Base-by-base conservation (phyloP, 2,113 vertebrate species). In the Tragelaphus buxtoni region DNA sequence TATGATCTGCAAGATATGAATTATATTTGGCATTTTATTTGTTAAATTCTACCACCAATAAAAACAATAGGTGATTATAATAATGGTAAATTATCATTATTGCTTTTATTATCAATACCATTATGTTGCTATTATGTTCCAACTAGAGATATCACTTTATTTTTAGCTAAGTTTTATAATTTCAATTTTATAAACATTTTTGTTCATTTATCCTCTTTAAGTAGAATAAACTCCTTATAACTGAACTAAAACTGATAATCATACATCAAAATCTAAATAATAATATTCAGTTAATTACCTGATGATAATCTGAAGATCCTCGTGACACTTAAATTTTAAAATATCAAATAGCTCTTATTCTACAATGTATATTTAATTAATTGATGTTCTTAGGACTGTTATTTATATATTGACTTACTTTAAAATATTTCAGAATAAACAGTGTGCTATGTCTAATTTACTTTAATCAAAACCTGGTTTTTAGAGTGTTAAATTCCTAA, bases 311-410 rank as follows among this genome's bases (percentile, higher is more conserved):
- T 39, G 39, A 39, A 39, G 39, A 39, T 39, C 39, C 77, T 82
- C 18, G 5, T 96, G 61, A 93, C 24, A 42, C 14, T 84, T 79
- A 76, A 16, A 30, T 49, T 83, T 93, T 91, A 56, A 79, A 82
- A 87, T 89, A 84, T 88, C n/a, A 92, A 80, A 76, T 85, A 91
- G 28, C 14, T 79, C 5, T n/a, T 88, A 9, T 83, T 79, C 22
- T 45, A 91, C 47, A 93, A 92, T 85, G 83, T n/a, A 94, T 82
- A 55, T 88, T 82, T 89, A 90, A 82, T 80, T 88, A 94, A 18
- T 6, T 79, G 18, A 65, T 88, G 26, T 45, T 80, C 30, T 95
- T 45, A 45, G 45, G 93, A 79, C 79, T 95, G 24, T 79, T 91
- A 35, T 82, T 30, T 87, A 22, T 3, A 2, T 26, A 53, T 18